A percentile compares a stretch with the other conserved stretches of the same genome.
phyloP scores from a whole-genome alignment of 2,888 invertebrate species.

The Nomada hirtipes region DNA sequence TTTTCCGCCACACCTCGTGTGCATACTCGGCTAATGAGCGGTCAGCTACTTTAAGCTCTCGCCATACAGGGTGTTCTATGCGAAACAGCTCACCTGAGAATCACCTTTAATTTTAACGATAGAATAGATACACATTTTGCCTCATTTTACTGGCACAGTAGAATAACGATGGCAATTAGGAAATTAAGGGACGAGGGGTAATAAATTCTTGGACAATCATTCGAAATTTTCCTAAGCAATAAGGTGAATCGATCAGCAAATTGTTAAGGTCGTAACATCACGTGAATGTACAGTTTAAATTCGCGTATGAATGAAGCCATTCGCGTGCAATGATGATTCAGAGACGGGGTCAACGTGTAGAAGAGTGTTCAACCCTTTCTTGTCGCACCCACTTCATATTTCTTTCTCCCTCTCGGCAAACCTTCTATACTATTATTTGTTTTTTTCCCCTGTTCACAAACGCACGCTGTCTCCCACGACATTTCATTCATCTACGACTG shows the following conservation, averaged over 20 bases:
- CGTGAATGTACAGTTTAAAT: constrained; percentile 51
- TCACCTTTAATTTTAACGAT: too few species aligned
- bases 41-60: constrained; percentile 27
- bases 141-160: too few species aligned
- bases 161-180: too few species aligned
- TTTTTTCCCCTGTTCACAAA: constrained; percentile 22
- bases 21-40: constrained; percentile 60
- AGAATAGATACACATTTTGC: too few species aligned
- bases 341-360: constrained; percentile 34
- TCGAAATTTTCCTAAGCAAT: too few species aligned
- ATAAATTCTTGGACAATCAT: too few species aligned
- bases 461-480: background rate
- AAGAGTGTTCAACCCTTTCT: constrained; percentile 34
- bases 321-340: constrained; percentile 62
- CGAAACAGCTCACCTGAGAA: too few species aligned
- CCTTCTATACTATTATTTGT: constrained; percentile 32
- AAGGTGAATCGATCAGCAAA: constrained; percentile 17
- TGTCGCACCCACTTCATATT: constrained; percentile 41
- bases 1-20: constrained; percentile 55
- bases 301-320: constrained; percentile 62
- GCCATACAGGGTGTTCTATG: too few species aligned
- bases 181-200: too few species aligned
- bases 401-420: constrained; percentile 31
- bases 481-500: background rate
- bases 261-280: constrained; percentile 11